Percentiles rank a stretch among this genome's conserved stretches.
Evolutionary conservation across 2,797 vertebrate species (phyloP).

Genomic region (Microctenopoma steveboyesi): DNA sequence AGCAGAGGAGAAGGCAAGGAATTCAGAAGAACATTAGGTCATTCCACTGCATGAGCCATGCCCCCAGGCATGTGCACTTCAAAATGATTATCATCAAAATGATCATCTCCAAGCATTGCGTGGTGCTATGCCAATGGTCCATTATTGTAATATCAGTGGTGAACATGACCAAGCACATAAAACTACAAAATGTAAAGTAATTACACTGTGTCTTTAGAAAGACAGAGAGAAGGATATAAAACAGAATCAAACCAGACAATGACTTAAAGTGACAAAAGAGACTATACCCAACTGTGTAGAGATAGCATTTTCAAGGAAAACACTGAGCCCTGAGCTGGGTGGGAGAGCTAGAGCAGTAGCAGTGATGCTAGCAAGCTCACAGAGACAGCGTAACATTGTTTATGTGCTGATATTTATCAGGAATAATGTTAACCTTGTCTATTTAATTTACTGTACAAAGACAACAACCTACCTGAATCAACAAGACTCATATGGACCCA

Average conservation of each 20-base stretch:
- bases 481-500: too few relatives aligned
- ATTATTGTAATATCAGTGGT: neutral
- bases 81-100: conserved; percentile 52
- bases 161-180: conserved; percentile 7
- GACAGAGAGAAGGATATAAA: neutral
- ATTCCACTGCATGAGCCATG: conserved; percentile 18
- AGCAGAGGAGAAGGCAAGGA: conserved; percentile 6
- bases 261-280: neutral
- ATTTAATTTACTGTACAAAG: neutral
- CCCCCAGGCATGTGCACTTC: conserved; percentile 34
- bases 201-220: neutral
- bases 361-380: too few relatives aligned
- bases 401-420: neutral
- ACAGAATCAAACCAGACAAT: neutral
- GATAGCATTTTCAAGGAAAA: too few relatives aligned
- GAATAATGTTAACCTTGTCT: too few relatives aligned
- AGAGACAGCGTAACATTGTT: too few relatives aligned
- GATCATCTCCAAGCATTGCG: conserved; percentile 25
- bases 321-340: too few relatives aligned
- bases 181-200: neutral
- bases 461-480: too few relatives aligned
- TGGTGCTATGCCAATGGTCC: conserved; percentile 9
- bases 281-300: neutral
- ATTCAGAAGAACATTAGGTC: conserved; percentile 14
- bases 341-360: too few relatives aligned